Evolutionary conservation across 2,888 invertebrate species (phyloP).

Genomic region (Acrobasis consociella): DNA sequence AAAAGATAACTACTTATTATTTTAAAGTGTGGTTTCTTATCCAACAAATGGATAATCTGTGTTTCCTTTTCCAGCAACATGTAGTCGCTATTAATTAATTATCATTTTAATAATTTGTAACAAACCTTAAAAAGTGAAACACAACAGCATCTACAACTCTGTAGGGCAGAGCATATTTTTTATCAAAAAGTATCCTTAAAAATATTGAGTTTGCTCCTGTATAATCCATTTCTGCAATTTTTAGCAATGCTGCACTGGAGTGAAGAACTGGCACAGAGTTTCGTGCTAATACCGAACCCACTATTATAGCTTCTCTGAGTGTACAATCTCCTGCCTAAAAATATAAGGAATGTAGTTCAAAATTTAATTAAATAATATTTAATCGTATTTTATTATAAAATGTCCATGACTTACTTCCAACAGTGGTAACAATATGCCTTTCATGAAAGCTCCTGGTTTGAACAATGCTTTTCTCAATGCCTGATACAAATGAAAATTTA

Average conservation of each 20-base stretch:
- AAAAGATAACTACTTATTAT: too few species aligned
- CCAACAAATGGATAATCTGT: too few species aligned
- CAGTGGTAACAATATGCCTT: conserved; percentile 90
- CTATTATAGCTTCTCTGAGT: conserved; percentile 96
- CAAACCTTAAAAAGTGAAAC: conserved; percentile 94
- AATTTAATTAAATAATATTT: too few species aligned
- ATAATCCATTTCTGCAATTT: conserved; percentile 99
- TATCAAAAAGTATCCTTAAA: conserved; percentile 95
- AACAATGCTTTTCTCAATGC: conserved; percentile 96
- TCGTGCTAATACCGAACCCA: conserved; percentile 95
- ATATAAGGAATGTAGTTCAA: neutral
- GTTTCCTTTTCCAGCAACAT: neutral
- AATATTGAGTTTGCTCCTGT: conserved; percentile 98
- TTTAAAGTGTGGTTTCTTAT: too few species aligned
- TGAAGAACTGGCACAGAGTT: conserved; percentile 97
- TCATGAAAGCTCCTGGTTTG: conserved; percentile 99
- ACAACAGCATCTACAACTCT: conserved; percentile 97
- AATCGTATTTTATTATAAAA: neutral
- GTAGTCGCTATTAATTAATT: conserved; percentile 22
- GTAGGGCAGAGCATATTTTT: conserved; percentile 98
- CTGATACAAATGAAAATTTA: conserved; percentile 98
- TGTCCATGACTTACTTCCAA: conserved; percentile 76
- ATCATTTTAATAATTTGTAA: neutral
- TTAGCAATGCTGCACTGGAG: conserved; percentile 96
- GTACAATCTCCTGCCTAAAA: conserved; percentile 94